These are phyloP conservation scores for Megalopta genalis DNA, from an alignment of 1,140 invertebrate species.

Conservation along the genomic window DNA sequence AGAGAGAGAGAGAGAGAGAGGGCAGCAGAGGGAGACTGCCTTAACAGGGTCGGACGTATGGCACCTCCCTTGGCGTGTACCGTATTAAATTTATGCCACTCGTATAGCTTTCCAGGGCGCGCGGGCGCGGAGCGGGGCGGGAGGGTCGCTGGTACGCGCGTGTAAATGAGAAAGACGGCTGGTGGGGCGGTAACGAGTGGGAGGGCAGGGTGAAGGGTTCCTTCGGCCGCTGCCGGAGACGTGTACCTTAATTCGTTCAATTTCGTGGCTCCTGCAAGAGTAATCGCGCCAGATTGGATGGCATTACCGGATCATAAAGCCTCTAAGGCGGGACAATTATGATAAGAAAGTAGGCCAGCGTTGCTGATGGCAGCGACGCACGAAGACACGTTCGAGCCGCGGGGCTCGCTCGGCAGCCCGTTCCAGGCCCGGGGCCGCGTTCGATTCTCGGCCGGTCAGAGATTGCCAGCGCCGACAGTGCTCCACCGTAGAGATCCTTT, in stretches of 20 bases:
- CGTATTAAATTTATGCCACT: conserved; percentile 75
- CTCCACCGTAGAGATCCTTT: too few species aligned
- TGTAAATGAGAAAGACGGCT: conserved; percentile 36
- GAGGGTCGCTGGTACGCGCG: conserved; percentile 13
- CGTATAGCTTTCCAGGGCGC: conserved; percentile 52
- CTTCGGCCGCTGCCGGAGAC: conserved; percentile 27
- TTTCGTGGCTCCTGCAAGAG: conserved; percentile 58
- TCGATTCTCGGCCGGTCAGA: conserved; percentile 9
- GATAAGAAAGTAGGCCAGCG: conserved; percentile 54
- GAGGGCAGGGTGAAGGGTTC: background rate
- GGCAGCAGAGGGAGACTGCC: conserved; percentile 60
- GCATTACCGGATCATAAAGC: conserved; percentile 58
- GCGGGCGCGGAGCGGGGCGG: background rate
- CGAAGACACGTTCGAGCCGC: conserved; percentile 3
- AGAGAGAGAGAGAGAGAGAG: background rate
- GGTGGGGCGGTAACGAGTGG: background rate
- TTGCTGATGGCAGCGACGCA: conserved; percentile 43
- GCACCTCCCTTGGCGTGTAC: conserved; percentile 75
- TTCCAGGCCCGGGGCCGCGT: too few species aligned
- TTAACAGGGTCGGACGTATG: conserved; percentile 71
- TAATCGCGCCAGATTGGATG: conserved; percentile 57
- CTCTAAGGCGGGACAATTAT: conserved; percentile 48
- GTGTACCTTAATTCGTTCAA: conserved; percentile 63
- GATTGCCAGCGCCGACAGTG: background rate
- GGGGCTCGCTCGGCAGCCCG: too few species aligned